phyloP scores from a whole-genome alignment of 92 coral and sea anemone genomes.

The Nematostella vectensis region DNA sequence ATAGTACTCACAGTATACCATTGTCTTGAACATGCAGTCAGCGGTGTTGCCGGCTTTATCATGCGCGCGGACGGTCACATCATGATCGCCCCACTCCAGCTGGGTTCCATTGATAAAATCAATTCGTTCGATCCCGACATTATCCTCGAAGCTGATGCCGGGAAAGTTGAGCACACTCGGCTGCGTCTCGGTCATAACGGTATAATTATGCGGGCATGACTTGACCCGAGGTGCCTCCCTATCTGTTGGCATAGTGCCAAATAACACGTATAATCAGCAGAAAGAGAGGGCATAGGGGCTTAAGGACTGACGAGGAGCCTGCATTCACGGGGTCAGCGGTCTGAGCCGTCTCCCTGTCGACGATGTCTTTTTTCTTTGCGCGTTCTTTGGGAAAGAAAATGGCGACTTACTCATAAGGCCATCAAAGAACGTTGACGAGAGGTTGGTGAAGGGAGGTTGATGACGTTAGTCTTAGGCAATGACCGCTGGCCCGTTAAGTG shows the following conservation, averaged over 20 bases:
- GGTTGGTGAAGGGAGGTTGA: too few relatives aligned
- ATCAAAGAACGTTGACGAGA: too few relatives aligned
- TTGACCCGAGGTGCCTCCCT: slow-evolving; percentile 18
- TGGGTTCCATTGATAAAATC: slow-evolving; percentile 19
- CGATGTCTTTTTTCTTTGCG: background rate
- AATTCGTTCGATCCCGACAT: slow-evolving; percentile 14
- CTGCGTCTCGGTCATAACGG: slow-evolving; percentile 12
- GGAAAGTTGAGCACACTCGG: slow-evolving; percentile 10
- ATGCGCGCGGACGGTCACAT: slow-evolving; percentile 16
- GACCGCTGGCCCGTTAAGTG: too few relatives aligned
- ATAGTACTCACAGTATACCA: slow-evolving; percentile 25
- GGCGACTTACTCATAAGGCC: too few relatives aligned
- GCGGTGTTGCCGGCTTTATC: slow-evolving; percentile 24
- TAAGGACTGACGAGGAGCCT: background rate
- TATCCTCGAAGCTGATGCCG: slow-evolving; percentile 23
- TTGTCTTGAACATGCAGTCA: slow-evolving; percentile 9
- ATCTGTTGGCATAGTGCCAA: slow-evolving; percentile 15
- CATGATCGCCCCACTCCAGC: slow-evolving; percentile 23
- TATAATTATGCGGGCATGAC: slow-evolving; percentile 19
- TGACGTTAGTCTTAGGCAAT: too few relatives aligned
- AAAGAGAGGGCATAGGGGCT: background rate
- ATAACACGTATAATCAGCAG: slow-evolving; percentile 3
- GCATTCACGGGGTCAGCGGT: background rate
- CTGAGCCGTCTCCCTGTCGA: background rate
- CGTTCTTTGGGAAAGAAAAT: too few relatives aligned